Evolutionary conservation across 2,797 vertebrate genomes (phyloP).

Genomic region (Sciurus carolinensis): DNA sequence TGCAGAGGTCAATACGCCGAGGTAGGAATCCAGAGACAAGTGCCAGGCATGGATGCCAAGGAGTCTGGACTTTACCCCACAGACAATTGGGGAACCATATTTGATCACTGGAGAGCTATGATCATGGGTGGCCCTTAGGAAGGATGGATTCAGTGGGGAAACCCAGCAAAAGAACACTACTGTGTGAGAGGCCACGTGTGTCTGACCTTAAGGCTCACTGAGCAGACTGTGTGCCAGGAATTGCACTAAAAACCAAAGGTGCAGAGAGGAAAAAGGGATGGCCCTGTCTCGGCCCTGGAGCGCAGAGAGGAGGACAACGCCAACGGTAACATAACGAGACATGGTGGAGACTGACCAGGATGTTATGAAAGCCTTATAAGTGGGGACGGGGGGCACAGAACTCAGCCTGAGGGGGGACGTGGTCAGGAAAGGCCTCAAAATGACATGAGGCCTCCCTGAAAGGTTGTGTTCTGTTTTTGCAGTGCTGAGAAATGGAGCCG

Average conservation of each 20-base stretch:
- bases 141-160: neutral
- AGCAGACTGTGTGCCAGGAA: neutral
- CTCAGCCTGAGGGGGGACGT: neutral
- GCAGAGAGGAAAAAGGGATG: neutral
- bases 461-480: neutral
- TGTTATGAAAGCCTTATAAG: neutral
- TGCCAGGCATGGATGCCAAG: neutral
- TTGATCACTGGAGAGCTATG: neutral
- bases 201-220: neutral
- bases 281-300: neutral
- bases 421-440: neutral
- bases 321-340: neutral
- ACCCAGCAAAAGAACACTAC: neutral
- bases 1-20: constrained; percentile 14
- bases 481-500: neutral
- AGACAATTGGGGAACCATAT: constrained; percentile 82
- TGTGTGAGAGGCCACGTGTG: neutral
- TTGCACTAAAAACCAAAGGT: neutral
- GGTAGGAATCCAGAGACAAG: constrained; percentile 59
- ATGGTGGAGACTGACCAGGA: neutral
- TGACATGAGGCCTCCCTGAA: neutral
- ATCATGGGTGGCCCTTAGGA: constrained; percentile 5
- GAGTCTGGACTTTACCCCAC: constrained; percentile 77
- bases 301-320: neutral
- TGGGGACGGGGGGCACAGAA: neutral